phyloP scores from a whole-genome alignment of 2,797 vertebrate genomes.

The Rhabdophis nuchalis region DNA sequence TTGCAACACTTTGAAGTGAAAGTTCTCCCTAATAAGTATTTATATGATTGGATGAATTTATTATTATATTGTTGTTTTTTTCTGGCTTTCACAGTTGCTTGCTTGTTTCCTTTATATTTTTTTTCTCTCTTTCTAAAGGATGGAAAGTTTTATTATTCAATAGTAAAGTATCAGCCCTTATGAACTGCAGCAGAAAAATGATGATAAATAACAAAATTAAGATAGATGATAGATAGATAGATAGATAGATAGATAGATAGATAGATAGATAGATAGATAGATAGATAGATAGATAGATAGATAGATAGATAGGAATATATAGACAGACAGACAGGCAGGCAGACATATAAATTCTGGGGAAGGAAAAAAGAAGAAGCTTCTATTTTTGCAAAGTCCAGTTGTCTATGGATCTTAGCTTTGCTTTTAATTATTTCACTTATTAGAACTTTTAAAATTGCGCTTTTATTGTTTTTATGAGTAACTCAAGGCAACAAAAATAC shows the following conservation, averaged over 20 bases:
- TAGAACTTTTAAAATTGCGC: not conserved
- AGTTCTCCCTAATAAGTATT: slow-evolving; percentile 50
- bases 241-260: too few relatives aligned
- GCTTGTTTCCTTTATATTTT: slow-evolving; percentile 20
- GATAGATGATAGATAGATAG: not conserved
- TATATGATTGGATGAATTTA: slow-evolving; percentile 10
- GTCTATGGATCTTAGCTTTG: not conserved
- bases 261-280: too few relatives aligned
- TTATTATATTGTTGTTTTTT: slow-evolving; percentile 18
- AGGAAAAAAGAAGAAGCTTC: not conserved
- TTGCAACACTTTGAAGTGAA: slow-evolving; percentile 56
- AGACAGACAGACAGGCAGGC: too few relatives aligned
- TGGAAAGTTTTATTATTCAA: slow-evolving; percentile 37
- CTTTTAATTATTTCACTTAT: not conserved
- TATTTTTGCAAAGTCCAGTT: not conserved
- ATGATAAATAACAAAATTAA: not conserved
- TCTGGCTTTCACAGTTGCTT: slow-evolving; percentile 13
- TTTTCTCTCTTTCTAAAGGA: not conserved
- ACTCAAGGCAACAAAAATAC: not conserved
- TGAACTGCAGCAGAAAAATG: slow-evolving; percentile 8
- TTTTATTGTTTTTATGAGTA: not conserved
- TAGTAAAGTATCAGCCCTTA: slow-evolving; percentile 38
- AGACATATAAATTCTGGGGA: not conserved
- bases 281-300: too few relatives aligned
- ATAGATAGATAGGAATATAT: too few relatives aligned